Evolutionary conservation across 1,140 invertebrate genomes (phyloP), one percentile per base, ranked within the genome.

Genomic region (Dendrolimus kikuchii): DNA sequence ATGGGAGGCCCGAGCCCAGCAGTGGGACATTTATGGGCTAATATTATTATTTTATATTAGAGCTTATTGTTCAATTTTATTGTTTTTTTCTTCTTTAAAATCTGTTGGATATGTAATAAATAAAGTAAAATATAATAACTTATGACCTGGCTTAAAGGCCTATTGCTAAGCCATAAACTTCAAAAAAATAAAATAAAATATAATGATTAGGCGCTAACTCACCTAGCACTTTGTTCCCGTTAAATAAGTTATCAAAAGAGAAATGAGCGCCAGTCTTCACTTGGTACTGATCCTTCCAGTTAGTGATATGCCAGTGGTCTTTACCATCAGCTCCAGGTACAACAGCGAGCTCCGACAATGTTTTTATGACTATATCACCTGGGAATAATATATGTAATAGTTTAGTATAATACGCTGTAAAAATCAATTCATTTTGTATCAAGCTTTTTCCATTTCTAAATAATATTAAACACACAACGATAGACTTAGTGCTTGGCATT

Each of bases 161-260:
- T 23, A 23, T 23, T 23, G 23, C 23, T 3, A 23, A 23, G 23
- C 23, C 23, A 23, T 23, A 23, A 23, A 1, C 23, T 23, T 23
- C 23, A 23, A 23, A 23, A n/a, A n/a, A n/a, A n/a, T n/a, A n/a
- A n/a, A n/a, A n/a, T n/a, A n/a, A n/a, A 23, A 23, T 23, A 23
- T 23, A 23, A 23, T 23, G 3, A 23, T 23, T 23, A 4, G 9
- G 6, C 4, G 5, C 40, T 5, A 39, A 64, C 72, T 75, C 74
- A 90, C 89, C 84, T 52, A 90, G 67, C n/a, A 69, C 57, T 53
- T 82, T 78, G 65, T 90, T 87, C 5, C 89, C 89, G 58, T 89
- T 85, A 66, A 90, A 90, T 4, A 90, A 69, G 59, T 89, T 90
- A 7, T 88, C 77, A 36, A 90, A 84, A 5, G 78, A 39, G 57